Conservation (phyloP, 2,797 vertebrate genomes). For the Schizopygopsis pylzovi region DNA sequence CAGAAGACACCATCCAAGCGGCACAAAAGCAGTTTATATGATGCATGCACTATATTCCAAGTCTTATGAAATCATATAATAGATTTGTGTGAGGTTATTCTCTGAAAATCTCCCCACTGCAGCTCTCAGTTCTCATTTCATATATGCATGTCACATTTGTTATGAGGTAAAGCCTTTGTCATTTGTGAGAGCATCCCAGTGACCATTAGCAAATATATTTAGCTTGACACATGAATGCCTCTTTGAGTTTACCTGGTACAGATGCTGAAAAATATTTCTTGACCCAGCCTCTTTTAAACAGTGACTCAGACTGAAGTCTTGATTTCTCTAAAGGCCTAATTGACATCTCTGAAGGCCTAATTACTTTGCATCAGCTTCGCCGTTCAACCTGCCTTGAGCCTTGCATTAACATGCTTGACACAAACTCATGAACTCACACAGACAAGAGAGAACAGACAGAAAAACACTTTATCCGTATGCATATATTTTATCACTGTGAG, state of each 20-base stretch:
- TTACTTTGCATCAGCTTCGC: constrained; percentile 44
- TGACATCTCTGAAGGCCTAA: constrained; percentile 54
- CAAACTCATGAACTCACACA: constrained; percentile 20
- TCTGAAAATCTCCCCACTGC: not conserved
- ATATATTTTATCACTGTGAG: not conserved
- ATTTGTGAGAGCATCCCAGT: constrained; percentile 1
- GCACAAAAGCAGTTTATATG: not conserved
- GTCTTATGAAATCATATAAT: not conserved
- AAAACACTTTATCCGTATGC: not conserved
- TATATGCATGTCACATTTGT: not conserved
- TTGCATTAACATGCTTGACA: constrained; percentile 32
- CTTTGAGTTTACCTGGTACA: constrained; percentile 36
- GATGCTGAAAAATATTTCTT: not conserved
- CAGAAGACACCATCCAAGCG: not conserved
- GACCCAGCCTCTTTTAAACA: constrained; percentile 2
- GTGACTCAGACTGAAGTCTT: constrained; percentile 24
- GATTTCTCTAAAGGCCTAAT: constrained; percentile 46
- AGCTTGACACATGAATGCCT: constrained; percentile 43
- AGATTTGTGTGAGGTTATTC: not conserved
- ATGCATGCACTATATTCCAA: not conserved
- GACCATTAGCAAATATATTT: constrained; percentile 28
- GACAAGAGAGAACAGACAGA: constrained; percentile 11
- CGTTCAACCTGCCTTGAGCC: constrained; percentile 13
- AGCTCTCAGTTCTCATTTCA: not conserved
- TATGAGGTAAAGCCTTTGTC: constrained; percentile 13